Evolutionary conservation across 1,140 invertebrate species (phyloP).

Genomic region (Schlechtendalia chinensis): DNA sequence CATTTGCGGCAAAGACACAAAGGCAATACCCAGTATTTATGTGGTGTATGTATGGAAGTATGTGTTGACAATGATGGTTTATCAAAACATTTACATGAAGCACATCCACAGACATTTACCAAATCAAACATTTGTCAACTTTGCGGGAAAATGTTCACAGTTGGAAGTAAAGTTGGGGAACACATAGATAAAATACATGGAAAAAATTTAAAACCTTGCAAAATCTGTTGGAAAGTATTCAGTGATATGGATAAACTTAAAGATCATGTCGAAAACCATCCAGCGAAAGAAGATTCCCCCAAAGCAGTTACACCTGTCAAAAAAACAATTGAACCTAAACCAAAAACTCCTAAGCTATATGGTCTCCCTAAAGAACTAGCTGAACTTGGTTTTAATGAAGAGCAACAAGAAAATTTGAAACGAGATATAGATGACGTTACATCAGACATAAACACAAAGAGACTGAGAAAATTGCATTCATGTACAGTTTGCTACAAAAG

Average conservation of each 20-base stretch:
- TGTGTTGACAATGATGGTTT: slow-evolving; percentile 62
- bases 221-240: slow-evolving; percentile 63
- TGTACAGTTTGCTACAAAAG: slow-evolving; percentile 37
- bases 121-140: slow-evolving; percentile 63
- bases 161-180: slow-evolving; percentile 64
- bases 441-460: slow-evolving; percentile 48
- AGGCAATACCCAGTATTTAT: slow-evolving; percentile 59
- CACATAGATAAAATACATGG: slow-evolving; percentile 66
- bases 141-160: slow-evolving; percentile 64
- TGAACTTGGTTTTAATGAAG: slow-evolving; percentile 37
- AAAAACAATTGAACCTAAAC: slow-evolving; percentile 6
- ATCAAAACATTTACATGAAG: slow-evolving; percentile 61
- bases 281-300: slow-evolving; percentile 50
- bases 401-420: slow-evolving; percentile 37
- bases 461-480: slow-evolving; percentile 45
- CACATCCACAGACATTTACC: slow-evolving; percentile 59
- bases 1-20: slow-evolving; percentile 59
- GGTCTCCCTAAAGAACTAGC: slow-evolving; percentile 45
- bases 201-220: slow-evolving; percentile 62
- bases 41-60: slow-evolving; percentile 63
- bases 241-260: slow-evolving; percentile 59
- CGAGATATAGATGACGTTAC: slow-evolving; percentile 47
- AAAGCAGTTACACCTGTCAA: slow-evolving; percentile 24
- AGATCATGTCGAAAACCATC: slow-evolving; percentile 56
- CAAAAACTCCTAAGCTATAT: slow-evolving; percentile 38